These are phyloP conservation scores for Listrodromus nycthemerus DNA, from an alignment of 2,888 invertebrate species.

Conservation along the genomic window DNA sequence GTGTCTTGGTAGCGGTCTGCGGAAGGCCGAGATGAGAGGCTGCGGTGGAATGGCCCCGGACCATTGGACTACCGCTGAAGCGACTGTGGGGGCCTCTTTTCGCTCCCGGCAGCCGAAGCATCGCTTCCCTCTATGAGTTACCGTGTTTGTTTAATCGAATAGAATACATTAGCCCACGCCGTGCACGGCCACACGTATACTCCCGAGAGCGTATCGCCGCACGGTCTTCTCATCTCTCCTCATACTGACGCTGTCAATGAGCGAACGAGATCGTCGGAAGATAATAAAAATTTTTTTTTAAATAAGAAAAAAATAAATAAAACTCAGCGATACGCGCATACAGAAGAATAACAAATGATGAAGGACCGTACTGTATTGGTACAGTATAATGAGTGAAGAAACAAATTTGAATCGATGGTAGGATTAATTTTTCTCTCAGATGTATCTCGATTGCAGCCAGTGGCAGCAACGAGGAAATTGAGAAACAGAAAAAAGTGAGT, in stretches of 20 bases:
- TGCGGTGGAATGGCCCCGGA: conserved; percentile 23
- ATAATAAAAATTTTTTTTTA: conserved; percentile 56
- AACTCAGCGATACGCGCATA: not conserved
- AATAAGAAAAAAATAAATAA: conserved; percentile 25
- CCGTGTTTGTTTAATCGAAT: conserved; percentile 79
- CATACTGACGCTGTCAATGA: not conserved
- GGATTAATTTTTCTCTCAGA: too few relatives aligned
- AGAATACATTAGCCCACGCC: conserved; percentile 80
- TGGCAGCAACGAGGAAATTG: too few relatives aligned
- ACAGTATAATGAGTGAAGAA: conserved; percentile 16
- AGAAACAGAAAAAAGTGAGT: too few relatives aligned
- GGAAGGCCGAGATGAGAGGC: conserved; percentile 18
- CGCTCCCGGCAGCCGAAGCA: conserved; percentile 34
- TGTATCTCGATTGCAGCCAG: too few relatives aligned
- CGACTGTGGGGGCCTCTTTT: conserved; percentile 22
- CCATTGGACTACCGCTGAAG: conserved; percentile 52
- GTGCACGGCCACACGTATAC: conserved; percentile 65
- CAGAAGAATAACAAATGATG: conserved; percentile 19
- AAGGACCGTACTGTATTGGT: not conserved
- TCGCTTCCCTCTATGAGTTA: conserved; percentile 69
- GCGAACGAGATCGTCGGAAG: conserved; percentile 30
- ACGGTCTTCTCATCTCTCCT: conserved; percentile 21
- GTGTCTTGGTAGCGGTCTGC: conserved; percentile 38
- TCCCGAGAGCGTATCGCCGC: conserved; percentile 10
- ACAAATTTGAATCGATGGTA: conserved; percentile 2